Evolutionary conservation across 1,140 invertebrate species (phyloP).

Genomic region (Bilobella aurantiaca): DNA sequence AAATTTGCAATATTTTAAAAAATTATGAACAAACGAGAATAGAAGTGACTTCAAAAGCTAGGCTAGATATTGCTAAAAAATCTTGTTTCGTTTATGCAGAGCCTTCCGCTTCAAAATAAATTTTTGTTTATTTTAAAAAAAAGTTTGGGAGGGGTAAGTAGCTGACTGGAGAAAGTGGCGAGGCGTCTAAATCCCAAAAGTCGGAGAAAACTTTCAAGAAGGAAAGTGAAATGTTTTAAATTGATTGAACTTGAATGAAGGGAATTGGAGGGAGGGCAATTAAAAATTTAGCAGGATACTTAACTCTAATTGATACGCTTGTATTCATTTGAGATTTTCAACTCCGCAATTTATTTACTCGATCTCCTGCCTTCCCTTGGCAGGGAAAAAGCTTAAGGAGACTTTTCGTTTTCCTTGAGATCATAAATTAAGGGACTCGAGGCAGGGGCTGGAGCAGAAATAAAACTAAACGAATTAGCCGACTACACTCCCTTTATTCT

Average conservation of each 20-base stretch:
- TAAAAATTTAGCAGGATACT: constrained; percentile 35
- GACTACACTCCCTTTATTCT: too few species aligned
- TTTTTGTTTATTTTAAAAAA: too few species aligned
- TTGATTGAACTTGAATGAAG: not conserved
- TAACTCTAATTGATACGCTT: constrained; percentile 35
- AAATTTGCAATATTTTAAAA: too few species aligned
- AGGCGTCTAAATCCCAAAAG: too few species aligned
- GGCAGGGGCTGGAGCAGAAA: not conserved
- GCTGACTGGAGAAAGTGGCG: too few species aligned
- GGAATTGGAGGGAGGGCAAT: constrained; percentile 14
- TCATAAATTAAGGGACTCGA: not conserved
- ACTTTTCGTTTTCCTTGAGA: not conserved
- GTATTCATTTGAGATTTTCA: constrained; percentile 36
- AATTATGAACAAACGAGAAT: too few species aligned
- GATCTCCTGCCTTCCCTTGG: not conserved
- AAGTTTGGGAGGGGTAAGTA: too few species aligned
- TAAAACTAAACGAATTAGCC: not conserved
- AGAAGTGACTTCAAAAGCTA: too few species aligned
- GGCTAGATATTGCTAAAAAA: too few species aligned
- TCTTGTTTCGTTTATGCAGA: too few species aligned
- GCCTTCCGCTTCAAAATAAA: too few species aligned
- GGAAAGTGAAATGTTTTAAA: not conserved
- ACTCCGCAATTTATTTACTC: constrained; percentile 21
- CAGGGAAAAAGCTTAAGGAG: not conserved
- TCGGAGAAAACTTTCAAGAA: too few species aligned